Percentiles rank a stretch among this genome's conserved stretches.
phyloP scores from a whole-genome alignment of 1,140 invertebrate genomes.

The Diachasma alloeum region DNA sequence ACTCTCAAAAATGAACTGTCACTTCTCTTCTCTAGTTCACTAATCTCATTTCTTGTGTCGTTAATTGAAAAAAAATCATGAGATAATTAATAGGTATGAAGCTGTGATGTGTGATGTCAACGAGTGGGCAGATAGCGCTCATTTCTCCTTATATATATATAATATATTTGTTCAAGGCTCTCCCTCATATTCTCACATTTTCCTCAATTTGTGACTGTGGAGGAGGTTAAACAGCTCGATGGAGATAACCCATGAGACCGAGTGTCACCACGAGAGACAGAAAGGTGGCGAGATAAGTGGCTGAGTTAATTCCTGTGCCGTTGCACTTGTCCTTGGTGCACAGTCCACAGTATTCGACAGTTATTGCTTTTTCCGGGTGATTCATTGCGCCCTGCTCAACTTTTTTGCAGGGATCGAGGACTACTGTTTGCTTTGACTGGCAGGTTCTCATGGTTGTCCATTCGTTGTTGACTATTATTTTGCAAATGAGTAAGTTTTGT shows the following conservation, averaged over 20 bases:
- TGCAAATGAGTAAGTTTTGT: neutral
- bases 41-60: neutral
- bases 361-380: neutral
- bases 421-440: constrained; percentile 45
- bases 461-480: constrained; percentile 30
- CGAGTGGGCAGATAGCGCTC: neutral
- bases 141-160: neutral
- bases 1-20: neutral
- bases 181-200: neutral
- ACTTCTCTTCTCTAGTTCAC: too few species aligned
- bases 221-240: constrained; percentile 36
- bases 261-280: constrained; percentile 37
- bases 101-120: neutral
- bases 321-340: constrained; percentile 52
- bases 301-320: constrained; percentile 20
- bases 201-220: neutral
- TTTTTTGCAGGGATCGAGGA: constrained; percentile 45
- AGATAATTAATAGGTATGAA: neutral
- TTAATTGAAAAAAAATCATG: neutral
- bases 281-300: constrained; percentile 35
- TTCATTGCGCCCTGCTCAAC: constrained; percentile 30
- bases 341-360: constrained; percentile 39
- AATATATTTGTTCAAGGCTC: neutral
- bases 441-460: constrained; percentile 49
- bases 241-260: constrained; percentile 21